Percentiles rank a stretch among this genome's conserved stretches.
phyloP scores from a whole-genome alignment of 2,888 invertebrate species.

The Boloria euphrosyne region DNA sequence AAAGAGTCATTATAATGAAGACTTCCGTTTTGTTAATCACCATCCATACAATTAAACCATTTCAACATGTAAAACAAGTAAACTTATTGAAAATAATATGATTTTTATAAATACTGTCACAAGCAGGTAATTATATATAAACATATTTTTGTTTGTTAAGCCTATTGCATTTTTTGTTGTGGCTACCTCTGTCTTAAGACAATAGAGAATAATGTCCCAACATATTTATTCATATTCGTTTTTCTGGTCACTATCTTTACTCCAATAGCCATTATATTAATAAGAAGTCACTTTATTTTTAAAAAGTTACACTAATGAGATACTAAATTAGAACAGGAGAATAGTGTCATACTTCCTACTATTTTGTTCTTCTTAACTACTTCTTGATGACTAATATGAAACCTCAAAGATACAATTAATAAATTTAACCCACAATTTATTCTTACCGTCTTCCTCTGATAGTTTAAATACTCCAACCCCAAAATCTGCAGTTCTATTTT shows the following conservation, averaged over 20 bases:
- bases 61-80: background rate
- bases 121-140: background rate
- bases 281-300: too few species aligned
- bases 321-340: too few species aligned
- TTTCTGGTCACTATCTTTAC: too few species aligned
- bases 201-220: too few species aligned
- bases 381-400: background rate
- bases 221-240: too few species aligned
- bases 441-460: conserved; percentile 76
- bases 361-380: background rate
- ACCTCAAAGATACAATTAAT: background rate
- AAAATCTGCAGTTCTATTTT: conserved; percentile 68
- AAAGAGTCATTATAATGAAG: conserved; percentile 16
- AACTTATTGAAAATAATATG: background rate
- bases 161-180: too few species aligned
- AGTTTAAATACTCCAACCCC: conserved; percentile 74
- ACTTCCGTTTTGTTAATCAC: conserved; percentile 21
- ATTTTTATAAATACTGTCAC: conserved; percentile 5
- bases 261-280: too few species aligned
- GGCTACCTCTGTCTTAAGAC: too few species aligned
- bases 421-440: background rate
- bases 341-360: too few species aligned
- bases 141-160: too few species aligned
- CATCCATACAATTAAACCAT: conserved; percentile 4
- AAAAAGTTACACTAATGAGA: too few species aligned